Evolutionary conservation across 2,797 vertebrate species (phyloP).

Genomic region (Morelia viridis): DNA sequence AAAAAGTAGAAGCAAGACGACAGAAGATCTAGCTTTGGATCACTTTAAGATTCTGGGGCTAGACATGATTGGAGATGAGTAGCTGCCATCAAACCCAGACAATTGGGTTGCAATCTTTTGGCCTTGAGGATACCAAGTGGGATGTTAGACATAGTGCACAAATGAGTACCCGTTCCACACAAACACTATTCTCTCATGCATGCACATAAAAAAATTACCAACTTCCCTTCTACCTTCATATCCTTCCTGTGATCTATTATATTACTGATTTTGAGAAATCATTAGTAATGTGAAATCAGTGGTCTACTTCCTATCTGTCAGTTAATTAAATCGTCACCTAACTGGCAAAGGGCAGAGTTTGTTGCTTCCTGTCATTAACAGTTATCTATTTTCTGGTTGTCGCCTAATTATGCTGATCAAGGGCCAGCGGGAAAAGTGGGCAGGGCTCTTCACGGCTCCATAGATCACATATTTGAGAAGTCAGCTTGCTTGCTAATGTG

Average conservation of each 20-base stretch:
- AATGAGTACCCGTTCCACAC: not conserved
- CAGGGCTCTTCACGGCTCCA: not conserved
- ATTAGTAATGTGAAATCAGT: not conserved
- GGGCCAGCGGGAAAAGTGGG: not conserved
- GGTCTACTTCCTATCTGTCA: not conserved
- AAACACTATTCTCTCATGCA: not conserved
- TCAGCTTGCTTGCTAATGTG: not conserved
- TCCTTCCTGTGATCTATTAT: not conserved
- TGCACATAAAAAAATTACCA: not conserved
- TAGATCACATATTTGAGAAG: not conserved
- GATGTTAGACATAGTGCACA: not conserved
- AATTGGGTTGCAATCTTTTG: not conserved
- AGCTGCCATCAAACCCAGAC: not conserved
- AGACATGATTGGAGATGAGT: not conserved
- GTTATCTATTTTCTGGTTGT: not conserved
- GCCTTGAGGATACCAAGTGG: not conserved
- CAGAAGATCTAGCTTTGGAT: not conserved
- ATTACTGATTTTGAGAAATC: not conserved
- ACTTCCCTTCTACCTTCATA: not conserved
- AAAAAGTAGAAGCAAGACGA: not conserved
- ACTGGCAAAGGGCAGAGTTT: not conserved
- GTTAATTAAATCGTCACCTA: not conserved
- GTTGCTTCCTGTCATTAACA: not conserved
- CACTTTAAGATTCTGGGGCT: not conserved
- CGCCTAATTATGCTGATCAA: not conserved